Conservation (phyloP, 2,888 invertebrate genomes). For the Embidobia sp. region DNA sequence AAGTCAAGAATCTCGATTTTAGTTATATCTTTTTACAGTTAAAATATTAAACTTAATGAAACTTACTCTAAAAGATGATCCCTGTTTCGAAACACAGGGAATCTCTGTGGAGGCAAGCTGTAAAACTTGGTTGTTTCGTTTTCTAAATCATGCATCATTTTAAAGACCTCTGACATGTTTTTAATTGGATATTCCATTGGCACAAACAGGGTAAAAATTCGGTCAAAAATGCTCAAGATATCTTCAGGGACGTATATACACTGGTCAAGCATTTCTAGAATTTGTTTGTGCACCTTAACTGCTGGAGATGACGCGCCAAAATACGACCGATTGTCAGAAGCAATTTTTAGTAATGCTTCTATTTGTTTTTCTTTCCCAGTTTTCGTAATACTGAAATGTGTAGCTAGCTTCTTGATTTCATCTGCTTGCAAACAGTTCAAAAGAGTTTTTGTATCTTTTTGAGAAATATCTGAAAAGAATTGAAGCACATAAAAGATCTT, state of each 20-base stretch:
- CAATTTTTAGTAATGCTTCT: conserved; percentile 66
- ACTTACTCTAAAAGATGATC: conserved; percentile 71
- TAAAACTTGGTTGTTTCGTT: conserved; percentile 71
- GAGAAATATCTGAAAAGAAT: conserved; percentile 65
- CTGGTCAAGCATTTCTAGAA: conserved; percentile 63
- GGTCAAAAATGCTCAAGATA: conserved; percentile 69
- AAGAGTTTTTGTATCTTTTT: conserved; percentile 61
- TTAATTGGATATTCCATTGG: conserved; percentile 73
- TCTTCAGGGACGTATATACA: conserved; percentile 70
- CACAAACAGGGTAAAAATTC: conserved; percentile 72
- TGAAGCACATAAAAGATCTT: not conserved
- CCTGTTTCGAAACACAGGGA: conserved; percentile 74
- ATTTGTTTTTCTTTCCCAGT: conserved; percentile 67
- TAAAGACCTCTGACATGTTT: conserved; percentile 69
- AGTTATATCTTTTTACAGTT: no score
- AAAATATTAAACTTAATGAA: no score
- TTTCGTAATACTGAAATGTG: conserved; percentile 35
- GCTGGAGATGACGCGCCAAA: conserved; percentile 70
- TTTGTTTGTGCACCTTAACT: conserved; percentile 55
- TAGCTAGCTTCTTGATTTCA: conserved; percentile 65
- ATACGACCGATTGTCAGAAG: conserved; percentile 67
- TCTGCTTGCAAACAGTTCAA: conserved; percentile 70
- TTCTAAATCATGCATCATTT: conserved; percentile 69
- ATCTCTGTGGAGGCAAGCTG: conserved; percentile 59
- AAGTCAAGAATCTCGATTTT: no score